These are phyloP conservation scores for Saimiri boliviensis DNA, from an alignment of 2,113 vertebrate genomes.

Conservation along the genomic window DNA sequence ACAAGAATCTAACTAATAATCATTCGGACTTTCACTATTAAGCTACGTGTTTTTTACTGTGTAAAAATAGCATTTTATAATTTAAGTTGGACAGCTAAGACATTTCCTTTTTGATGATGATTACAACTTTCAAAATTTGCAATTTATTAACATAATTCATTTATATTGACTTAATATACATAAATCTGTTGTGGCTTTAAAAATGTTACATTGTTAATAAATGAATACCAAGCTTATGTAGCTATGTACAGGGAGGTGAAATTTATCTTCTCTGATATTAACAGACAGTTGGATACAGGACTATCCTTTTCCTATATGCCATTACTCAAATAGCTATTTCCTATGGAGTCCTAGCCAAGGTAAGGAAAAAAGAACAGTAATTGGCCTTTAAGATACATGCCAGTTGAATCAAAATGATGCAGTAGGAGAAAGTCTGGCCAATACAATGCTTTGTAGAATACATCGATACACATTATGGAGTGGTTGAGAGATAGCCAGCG, in stretches of 20 bases:
- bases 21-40: background rate
- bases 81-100: background rate
- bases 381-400: background rate
- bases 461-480: fast-evolving
- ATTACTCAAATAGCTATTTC: background rate
- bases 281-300: background rate
- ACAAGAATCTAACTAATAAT: background rate
- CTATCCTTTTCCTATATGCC: background rate
- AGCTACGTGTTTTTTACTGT: background rate
- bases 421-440: background rate
- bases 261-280: background rate
- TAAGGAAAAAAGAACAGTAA: background rate
- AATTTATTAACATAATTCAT: background rate
- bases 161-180: background rate
- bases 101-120: background rate
- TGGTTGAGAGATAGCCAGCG: background rate
- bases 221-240: background rate
- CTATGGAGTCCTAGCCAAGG: background rate
- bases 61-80: background rate
- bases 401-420: background rate
- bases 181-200: background rate
- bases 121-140: background rate
- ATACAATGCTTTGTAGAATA: background rate
- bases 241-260: background rate
- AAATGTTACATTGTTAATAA: background rate